These are phyloP conservation scores for Coenonympha glycerion DNA, from an alignment of 2,888 invertebrate genomes.

Conservation along the genomic window DNA sequence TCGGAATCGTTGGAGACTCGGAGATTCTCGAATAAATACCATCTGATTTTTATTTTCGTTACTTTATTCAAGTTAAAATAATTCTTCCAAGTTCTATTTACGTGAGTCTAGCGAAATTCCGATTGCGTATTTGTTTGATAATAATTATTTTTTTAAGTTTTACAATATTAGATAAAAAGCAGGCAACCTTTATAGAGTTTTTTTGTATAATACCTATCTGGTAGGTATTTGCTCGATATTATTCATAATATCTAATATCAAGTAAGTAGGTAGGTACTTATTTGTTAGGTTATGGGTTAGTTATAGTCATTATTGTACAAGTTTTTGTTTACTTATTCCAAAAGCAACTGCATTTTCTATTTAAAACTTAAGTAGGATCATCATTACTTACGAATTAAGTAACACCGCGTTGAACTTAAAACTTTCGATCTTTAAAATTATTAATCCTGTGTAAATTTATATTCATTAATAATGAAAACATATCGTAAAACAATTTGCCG, in stretches of 20 bases:
- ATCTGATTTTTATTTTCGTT: constrained; percentile 9
- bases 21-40: constrained; percentile 12
- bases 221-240: no score
- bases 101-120: neutral
- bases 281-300: no score
- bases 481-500: constrained; percentile 69
- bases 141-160: neutral
- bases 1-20: constrained; percentile 18
- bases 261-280: no score
- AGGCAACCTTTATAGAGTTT: no score
- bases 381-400: constrained; percentile 3
- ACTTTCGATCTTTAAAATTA: constrained; percentile 8
- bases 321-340: neutral
- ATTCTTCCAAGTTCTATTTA: neutral
- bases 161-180: no score
- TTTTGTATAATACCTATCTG: no score
- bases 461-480: constrained; percentile 49
- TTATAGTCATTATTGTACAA: neutral
- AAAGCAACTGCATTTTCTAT: neutral
- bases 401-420: no score
- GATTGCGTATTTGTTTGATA: neutral
- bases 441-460: constrained; percentile 17
- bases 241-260: no score
- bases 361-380: neutral
- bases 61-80: neutral